phyloP scores from a whole-genome alignment of 2,797 vertebrate genomes.

The Hydrophis major region DNA sequence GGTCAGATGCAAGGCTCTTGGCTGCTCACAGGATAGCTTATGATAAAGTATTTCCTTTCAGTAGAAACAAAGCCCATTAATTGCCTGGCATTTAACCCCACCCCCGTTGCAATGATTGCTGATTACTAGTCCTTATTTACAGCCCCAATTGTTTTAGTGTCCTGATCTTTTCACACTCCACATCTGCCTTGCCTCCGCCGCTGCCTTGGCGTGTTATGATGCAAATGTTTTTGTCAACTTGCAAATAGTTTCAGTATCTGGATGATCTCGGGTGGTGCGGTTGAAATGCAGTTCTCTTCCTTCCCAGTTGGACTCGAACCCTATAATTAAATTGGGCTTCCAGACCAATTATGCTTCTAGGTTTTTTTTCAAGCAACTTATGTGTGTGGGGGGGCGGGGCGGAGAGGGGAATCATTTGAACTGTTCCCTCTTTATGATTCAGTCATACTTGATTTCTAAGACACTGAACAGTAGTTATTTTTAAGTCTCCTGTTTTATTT shows the following conservation, averaged over 20 bases:
- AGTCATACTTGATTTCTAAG: slow-evolving; percentile 43
- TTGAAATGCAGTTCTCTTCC: slow-evolving; percentile 67
- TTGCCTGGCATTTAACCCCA: slow-evolving; percentile 64
- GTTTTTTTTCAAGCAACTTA: slow-evolving; percentile 59
- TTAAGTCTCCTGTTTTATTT: slow-evolving; percentile 48
- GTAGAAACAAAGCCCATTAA: slow-evolving; percentile 57
- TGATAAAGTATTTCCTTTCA: slow-evolving; percentile 53
- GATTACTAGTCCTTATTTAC: slow-evolving; percentile 67
- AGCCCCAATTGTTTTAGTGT: slow-evolving; percentile 65
- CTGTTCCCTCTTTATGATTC: slow-evolving; percentile 61
- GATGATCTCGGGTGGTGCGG: slow-evolving; percentile 70
- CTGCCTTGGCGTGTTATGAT: slow-evolving; percentile 65
- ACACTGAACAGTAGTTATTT: slow-evolving; percentile 51
- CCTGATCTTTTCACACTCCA: slow-evolving; percentile 64
- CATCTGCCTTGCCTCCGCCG: slow-evolving; percentile 62
- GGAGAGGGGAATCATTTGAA: slow-evolving; percentile 45
- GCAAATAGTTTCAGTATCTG: slow-evolving; percentile 66
- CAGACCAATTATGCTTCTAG: slow-evolving; percentile 54
- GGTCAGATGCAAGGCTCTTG: slow-evolving; percentile 20
- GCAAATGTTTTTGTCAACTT: slow-evolving; percentile 67
- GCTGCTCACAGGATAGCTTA: slow-evolving; percentile 39
- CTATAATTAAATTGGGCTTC: slow-evolving; percentile 75
- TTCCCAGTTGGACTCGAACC: slow-evolving; percentile 66
- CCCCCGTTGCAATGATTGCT: slow-evolving; percentile 62
- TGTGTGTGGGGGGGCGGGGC: not conserved